These are phyloP conservation scores for Sipha flava DNA, from an alignment of 1,140 invertebrate genomes.

Conservation along the genomic window DNA sequence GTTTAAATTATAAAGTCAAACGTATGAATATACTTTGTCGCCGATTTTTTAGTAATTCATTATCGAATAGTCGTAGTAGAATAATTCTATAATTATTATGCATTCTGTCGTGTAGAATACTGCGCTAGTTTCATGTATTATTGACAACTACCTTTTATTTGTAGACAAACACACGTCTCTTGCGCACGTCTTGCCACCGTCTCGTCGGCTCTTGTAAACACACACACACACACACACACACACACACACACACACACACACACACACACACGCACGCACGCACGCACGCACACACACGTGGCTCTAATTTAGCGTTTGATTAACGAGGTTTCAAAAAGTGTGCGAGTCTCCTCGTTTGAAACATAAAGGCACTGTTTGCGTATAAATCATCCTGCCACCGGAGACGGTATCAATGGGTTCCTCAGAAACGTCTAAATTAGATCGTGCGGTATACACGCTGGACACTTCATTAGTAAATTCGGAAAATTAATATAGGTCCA, in stretches of 20 bases:
- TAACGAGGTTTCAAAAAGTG: not conserved
- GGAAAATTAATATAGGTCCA: not conserved
- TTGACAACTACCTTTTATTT: too few relatives aligned
- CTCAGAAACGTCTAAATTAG: conserved; percentile 3
- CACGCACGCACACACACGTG: not conserved
- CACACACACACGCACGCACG: too few relatives aligned
- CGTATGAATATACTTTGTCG: too few relatives aligned
- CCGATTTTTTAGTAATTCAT: too few relatives aligned
- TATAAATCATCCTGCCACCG: conserved; percentile 8
- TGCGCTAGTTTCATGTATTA: too few relatives aligned
- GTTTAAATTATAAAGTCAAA: too few relatives aligned
- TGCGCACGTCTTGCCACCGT: not conserved
- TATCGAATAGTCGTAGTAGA: too few relatives aligned
- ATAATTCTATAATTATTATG: too few relatives aligned
- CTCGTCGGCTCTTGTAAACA: not conserved
- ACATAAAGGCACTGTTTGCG: not conserved
- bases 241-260: too few relatives aligned
- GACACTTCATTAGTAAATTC: conserved; percentile 20
- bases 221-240: too few relatives aligned
- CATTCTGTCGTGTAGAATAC: too few relatives aligned
- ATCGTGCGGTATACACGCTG: not conserved
- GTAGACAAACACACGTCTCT: not conserved
- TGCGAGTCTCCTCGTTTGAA: not conserved
- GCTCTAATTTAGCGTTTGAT: conserved; percentile 23
- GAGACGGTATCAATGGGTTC: not conserved